A percentile compares a stretch with the other conserved stretches of the same genome.
Conservation (phyloP, 2,113 vertebrate genomes). For the Sciurus niger region DNA sequence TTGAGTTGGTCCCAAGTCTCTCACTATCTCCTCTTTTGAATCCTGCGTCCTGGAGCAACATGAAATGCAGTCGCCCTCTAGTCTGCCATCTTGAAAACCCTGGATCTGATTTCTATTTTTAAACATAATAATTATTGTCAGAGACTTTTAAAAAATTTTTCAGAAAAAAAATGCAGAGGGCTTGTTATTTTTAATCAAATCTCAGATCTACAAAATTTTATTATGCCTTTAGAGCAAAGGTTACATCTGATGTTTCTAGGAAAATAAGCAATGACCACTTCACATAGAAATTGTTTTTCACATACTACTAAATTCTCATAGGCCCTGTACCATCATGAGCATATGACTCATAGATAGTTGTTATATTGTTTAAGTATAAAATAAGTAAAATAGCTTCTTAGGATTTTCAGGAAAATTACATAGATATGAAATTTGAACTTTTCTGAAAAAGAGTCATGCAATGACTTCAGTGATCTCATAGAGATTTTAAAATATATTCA, state of each 20-base stretch:
- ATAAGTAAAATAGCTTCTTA: not conserved
- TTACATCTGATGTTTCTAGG: not conserved
- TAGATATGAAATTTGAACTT: not conserved
- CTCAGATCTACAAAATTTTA: not conserved
- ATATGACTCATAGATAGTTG: not conserved
- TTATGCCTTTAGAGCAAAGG: not conserved
- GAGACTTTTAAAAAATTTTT: not conserved
- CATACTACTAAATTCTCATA: not conserved
- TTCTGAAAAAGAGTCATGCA: not conserved
- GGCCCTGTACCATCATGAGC: not conserved
- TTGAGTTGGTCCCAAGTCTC: too few species aligned
- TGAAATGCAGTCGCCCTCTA: too few species aligned
- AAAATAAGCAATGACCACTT: not conserved
- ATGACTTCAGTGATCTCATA: not conserved
- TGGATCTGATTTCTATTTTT: not conserved
- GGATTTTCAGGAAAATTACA: not conserved
- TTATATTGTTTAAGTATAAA: not conserved
- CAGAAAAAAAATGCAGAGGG: not conserved
- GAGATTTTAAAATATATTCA: not conserved
- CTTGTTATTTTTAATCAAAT: not conserved
- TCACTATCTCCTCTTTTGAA: too few species aligned
- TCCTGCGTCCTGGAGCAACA: too few species aligned
- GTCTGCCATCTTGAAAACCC: too few species aligned
- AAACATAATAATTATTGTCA: not conserved
- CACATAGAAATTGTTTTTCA: not conserved